Evolutionary conservation across 2,888 invertebrate genomes (phyloP).

Genomic region (Orthosia gothica): DNA sequence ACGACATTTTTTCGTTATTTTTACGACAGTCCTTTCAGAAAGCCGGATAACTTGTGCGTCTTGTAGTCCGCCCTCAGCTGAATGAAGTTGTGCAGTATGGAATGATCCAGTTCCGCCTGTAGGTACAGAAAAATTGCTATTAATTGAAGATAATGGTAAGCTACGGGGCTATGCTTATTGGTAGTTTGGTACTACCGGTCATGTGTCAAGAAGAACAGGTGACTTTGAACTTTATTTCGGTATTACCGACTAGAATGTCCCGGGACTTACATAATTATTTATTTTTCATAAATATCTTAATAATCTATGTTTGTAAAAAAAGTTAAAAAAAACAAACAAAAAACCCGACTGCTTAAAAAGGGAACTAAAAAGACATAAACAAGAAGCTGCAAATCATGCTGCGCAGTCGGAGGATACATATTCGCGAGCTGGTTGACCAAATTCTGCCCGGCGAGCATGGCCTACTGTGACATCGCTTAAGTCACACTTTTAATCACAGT

Average conservation of each 20-base stretch:
- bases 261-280: background rate
- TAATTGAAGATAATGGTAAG: slow-evolving; percentile 42
- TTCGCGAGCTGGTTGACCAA: too few species aligned
- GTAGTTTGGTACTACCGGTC: slow-evolving; percentile 55
- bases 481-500: too few species aligned
- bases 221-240: slow-evolving; percentile 35
- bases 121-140: slow-evolving; percentile 59
- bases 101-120: slow-evolving; percentile 97
- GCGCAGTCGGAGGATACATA: too few species aligned
- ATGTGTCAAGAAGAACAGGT: slow-evolving; percentile 3
- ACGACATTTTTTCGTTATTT: slow-evolving; percentile 1
- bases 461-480: too few species aligned
- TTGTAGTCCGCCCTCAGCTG: slow-evolving; percentile 98
- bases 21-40: slow-evolving; percentile 91
- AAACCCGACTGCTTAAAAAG: too few species aligned
- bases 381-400: too few species aligned
- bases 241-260: background rate
- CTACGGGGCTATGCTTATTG: slow-evolving; percentile 33
- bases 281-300: too few species aligned
- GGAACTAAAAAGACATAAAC: too few species aligned
- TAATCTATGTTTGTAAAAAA: too few species aligned
- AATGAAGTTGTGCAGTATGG: slow-evolving; percentile 97
- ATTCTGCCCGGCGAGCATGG: too few species aligned
- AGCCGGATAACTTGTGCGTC: slow-evolving; percentile 95
- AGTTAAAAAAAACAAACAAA: too few species aligned